phyloP scores from a whole-genome alignment of 2,888 invertebrate species.

The Troglohyphantes excavatus region DNA sequence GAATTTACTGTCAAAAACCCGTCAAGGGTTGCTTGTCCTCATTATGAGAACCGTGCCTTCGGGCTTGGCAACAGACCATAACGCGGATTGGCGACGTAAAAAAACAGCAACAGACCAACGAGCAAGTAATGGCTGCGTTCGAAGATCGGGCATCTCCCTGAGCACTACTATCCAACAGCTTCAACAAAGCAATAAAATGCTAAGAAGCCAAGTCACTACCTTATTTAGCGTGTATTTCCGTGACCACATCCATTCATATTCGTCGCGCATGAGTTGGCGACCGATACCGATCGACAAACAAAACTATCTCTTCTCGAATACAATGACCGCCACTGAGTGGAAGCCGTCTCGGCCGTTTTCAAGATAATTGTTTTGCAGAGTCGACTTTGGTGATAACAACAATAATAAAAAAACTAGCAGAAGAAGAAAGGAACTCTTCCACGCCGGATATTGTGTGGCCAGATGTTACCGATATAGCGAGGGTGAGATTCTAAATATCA shows the following conservation, averaged over 20 bases:
- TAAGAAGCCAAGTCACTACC: slow-evolving; percentile 7
- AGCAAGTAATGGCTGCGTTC: no score
- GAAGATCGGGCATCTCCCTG: not conserved
- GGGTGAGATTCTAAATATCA: slow-evolving; percentile 10
- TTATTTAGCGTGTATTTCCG: slow-evolving; percentile 43
- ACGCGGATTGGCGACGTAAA: no score
- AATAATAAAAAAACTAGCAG: not conserved
- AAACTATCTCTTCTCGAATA: slow-evolving; percentile 15
- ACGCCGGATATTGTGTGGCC: slow-evolving; percentile 53
- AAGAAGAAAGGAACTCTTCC: slow-evolving; percentile 42
- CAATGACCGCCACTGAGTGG: slow-evolving; percentile 49
- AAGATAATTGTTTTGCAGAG: slow-evolving; percentile 38
- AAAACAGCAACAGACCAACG: no score
- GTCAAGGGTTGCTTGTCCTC: no score
- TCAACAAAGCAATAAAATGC: not conserved
- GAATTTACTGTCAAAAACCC: no score
- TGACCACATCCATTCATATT: slow-evolving; percentile 8
- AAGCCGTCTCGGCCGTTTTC: slow-evolving; percentile 31
- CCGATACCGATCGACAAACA: slow-evolving; percentile 37
- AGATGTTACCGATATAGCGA: slow-evolving; percentile 45
- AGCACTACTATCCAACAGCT: not conserved
- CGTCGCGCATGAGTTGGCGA: slow-evolving; percentile 30
- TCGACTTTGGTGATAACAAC: slow-evolving; percentile 23
- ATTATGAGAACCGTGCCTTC: no score
- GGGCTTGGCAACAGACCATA: no score